Base-by-base conservation (phyloP, 1,140 invertebrate species). In the Potamilus streckersoni region DNA sequence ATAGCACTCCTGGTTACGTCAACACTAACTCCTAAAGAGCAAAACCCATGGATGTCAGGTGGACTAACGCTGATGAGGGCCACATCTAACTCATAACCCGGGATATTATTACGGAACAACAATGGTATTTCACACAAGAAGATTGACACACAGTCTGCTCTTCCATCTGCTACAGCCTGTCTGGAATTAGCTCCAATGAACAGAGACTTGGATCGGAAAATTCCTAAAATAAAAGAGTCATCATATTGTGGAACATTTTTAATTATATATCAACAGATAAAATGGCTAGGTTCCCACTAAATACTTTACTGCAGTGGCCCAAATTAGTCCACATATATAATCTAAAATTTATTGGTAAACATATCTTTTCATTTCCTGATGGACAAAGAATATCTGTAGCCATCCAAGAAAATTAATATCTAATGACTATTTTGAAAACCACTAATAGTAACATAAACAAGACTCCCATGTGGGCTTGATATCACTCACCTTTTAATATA, bases 161-260 rank as follows among this genome's bases (percentile, higher is more conserved):
- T 91, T 2, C 97, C 96, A 57, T 86, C 95, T 55, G 95, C 95
- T 2, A 98, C 95, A 0, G 96, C 93, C 85, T 94, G 92, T 57
- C 97, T 92, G 16, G 96, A 95, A 88, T 98, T 98, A 1, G 92
- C 94, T 8, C 95, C 96, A 92, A 97, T 97, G 86, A 98, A 98
- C 74, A 97, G 93, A 1, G 96, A 97, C 71, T 93, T 92, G 0
- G 95, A 96, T 76, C 95, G 93, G 87, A 93, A 93, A 66, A 93
- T 91, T 61, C 93, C 93, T 94, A 79, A 15, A 81, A 74, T 77
- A 79, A 17, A 69, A 74, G 66, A 76, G 23, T 20, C 55, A 17
- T 23, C 2, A 23, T 17, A n/a, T 11, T 5, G 8, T 17, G 64
- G 2, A 23, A 23, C 16, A 27, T 66, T n/a, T 23, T 65, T n/a